These are phyloP conservation scores for Chloroclysta siterata DNA, from an alignment of 2,888 invertebrate species.

Conservation along the genomic window DNA sequence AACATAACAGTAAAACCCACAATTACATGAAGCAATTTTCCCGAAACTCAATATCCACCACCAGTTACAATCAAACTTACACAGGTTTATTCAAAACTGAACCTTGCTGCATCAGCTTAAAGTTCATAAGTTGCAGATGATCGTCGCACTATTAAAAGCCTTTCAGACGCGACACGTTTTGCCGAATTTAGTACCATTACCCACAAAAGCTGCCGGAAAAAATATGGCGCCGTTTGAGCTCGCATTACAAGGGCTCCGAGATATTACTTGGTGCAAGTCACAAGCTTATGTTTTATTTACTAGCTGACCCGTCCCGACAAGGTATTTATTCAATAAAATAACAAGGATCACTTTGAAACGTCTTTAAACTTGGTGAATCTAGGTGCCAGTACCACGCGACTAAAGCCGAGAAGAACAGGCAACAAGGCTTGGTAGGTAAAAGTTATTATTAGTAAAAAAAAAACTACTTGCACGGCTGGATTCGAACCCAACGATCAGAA, in stretches of 20 bases:
- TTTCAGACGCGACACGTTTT: constrained; percentile 61
- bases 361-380: no score
- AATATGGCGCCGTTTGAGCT: constrained; percentile 80
- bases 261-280: constrained; percentile 55
- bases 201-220: constrained; percentile 74
- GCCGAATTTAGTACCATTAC: constrained; percentile 71
- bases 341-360: no score
- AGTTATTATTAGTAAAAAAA: no score
- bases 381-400: no score
- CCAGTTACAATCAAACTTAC: constrained; percentile 9
- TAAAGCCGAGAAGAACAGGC: no score
- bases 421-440: no score
- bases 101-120: constrained; percentile 20
- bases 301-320: no score
- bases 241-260: constrained; percentile 73
- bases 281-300: constrained; percentile 22
- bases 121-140: constrained; percentile 28
- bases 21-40: constrained; percentile 17
- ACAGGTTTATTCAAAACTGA: constrained; percentile 9
- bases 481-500: no score
- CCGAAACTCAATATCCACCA: constrained; percentile 11
- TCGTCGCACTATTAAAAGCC: constrained; percentile 57
- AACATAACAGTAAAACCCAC: constrained; percentile 5
- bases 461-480: no score
- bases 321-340: no score